Percentiles rank a stretch among this genome's conserved stretches.
Conservation (phyloP, 2,888 invertebrate species). For the Brenthis daphne region DNA sequence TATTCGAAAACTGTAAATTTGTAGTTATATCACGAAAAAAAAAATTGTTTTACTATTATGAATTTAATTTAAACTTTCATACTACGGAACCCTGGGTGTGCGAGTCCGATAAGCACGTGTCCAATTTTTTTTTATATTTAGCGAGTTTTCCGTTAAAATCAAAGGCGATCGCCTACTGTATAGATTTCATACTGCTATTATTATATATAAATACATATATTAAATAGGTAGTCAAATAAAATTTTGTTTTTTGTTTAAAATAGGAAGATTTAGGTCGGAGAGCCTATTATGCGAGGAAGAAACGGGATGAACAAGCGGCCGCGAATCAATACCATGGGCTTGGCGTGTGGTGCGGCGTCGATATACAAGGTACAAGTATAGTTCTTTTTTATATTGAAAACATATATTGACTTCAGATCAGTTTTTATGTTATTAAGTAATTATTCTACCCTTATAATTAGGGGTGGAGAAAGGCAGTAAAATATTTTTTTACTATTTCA, state of each 20-base stretch:
- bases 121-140: no score
- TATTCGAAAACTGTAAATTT: no score
- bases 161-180: background rate
- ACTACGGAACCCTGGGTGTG: no score
- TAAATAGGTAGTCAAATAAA: background rate
- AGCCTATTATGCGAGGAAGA: slow-evolving; percentile 84
- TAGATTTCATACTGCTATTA: no score
- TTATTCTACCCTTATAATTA: background rate
- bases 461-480: no score
- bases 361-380: slow-evolving; percentile 83
- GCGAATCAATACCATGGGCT: slow-evolving; percentile 85
- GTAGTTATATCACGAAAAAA: no score
- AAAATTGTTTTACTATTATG: no score
- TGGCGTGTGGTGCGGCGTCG: slow-evolving; percentile 87
- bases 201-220: background rate
- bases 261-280: slow-evolving; percentile 82
- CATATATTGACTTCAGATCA: background rate
- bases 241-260: slow-evolving; percentile 4
- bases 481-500: no score
- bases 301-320: slow-evolving; percentile 75
- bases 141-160: background rate
- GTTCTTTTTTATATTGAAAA: background rate
- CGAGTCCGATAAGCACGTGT: no score
- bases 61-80: no score
- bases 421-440: background rate